Conservation (phyloP, 2,888 invertebrate species). For the Sarcophaga subvicina region DNA sequence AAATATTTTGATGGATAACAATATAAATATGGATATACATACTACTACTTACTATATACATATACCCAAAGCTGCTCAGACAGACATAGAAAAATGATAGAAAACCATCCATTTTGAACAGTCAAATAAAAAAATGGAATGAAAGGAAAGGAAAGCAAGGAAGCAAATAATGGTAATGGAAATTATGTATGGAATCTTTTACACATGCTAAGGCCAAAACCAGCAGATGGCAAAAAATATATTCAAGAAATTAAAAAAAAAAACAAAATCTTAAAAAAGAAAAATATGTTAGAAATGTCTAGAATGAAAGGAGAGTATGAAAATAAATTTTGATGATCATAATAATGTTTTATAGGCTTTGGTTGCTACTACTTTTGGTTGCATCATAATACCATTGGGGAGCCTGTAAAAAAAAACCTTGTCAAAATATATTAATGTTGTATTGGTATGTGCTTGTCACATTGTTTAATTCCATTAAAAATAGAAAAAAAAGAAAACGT, state of each 20-base stretch:
- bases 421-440: background rate
- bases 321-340: conserved; percentile 47
- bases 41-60: conserved; percentile 25
- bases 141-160: background rate
- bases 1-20: conserved; percentile 62
- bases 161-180: conserved; percentile 46
- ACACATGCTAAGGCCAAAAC: conserved; percentile 44
- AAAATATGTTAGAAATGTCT: conserved; percentile 36
- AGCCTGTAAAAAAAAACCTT: background rate
- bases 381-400: conserved; percentile 47
- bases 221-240: background rate
- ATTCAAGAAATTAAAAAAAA: background rate
- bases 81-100: conserved; percentile 5
- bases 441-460: conserved; percentile 29
- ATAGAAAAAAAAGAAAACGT: background rate
- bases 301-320: background rate
- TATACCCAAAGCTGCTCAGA: background rate
- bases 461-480: conserved; percentile 47
- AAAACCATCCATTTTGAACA: background rate
- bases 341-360: conserved; percentile 55
- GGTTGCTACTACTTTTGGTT: background rate
- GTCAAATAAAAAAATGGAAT: background rate
- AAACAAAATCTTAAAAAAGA: background rate
- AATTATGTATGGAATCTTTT: conserved; percentile 50
- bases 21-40: conserved; percentile 49